These are phyloP conservation scores for Cheiracanthium punctorium DNA, from an alignment of 2,888 invertebrate genomes.

Conservation along the genomic window DNA sequence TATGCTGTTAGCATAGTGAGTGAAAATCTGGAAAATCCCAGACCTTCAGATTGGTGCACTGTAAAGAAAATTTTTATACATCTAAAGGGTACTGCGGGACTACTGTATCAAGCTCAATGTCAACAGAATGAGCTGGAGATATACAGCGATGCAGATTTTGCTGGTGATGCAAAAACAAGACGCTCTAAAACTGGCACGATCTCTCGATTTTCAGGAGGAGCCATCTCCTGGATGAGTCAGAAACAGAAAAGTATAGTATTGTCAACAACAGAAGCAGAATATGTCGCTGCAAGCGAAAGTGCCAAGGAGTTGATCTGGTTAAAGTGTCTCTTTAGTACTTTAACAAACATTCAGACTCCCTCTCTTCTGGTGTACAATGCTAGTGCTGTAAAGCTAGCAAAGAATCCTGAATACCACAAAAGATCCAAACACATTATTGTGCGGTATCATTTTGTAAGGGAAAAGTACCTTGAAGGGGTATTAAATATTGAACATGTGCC, in stretches of 20 bases:
- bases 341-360: no score
- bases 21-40: not conserved
- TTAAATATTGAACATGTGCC: slow-evolving; percentile 65
- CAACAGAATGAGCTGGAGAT: not conserved
- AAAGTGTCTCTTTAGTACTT: no score
- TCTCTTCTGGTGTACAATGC: no score
- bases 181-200: not conserved
- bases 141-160: no score
- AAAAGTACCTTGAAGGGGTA: not conserved
- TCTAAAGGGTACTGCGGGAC: not conserved
- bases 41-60: not conserved
- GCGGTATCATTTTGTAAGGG: not conserved
- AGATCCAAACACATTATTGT: not conserved
- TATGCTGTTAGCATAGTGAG: no score
- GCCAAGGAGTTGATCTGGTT: no score
- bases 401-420: not conserved
- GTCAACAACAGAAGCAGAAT: not conserved
- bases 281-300: no score
- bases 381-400: no score
- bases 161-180: not conserved
- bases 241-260: slow-evolving; percentile 2
- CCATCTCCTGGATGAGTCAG: not conserved
- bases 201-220: not conserved
- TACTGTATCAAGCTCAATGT: not conserved
- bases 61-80: not conserved